phyloP scores from a whole-genome alignment of 2,888 invertebrate genomes.

The Drosophila meridiana region DNA sequence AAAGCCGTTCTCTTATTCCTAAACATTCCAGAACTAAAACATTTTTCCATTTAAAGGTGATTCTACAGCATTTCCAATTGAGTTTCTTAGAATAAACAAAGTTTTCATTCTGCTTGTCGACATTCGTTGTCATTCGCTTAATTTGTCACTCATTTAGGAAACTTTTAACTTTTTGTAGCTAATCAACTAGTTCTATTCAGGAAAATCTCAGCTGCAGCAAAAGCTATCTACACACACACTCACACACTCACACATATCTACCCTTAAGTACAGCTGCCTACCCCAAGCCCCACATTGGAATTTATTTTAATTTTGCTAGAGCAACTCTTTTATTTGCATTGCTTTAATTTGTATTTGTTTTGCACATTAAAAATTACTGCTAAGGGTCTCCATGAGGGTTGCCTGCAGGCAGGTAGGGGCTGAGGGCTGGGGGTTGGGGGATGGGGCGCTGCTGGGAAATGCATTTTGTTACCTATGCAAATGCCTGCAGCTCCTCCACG shows the following conservation, averaged over 20 bases:
- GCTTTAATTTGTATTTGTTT: slow-evolving; percentile 73
- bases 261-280: neutral
- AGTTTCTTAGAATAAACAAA: neutral
- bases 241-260: neutral
- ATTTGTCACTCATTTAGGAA: slow-evolving; percentile 13
- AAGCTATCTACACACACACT: slow-evolving; percentile 13
- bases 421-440: neutral
- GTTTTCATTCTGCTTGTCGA: neutral
- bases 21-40: neutral
- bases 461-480: slow-evolving; percentile 43
- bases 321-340: slow-evolving; percentile 63
- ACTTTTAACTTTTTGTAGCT: slow-evolving; percentile 17
- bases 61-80: neutral
- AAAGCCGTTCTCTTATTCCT: neutral
- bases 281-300: slow-evolving; percentile 34
- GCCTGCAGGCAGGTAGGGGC: neutral
- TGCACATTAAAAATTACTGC: slow-evolving; percentile 64
- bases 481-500: slow-evolving; percentile 18
- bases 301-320: slow-evolving; percentile 60
- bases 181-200: slow-evolving; percentile 7
- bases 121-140: neutral
- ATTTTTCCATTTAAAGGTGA: neutral
- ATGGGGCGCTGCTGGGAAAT: slow-evolving; percentile 24
- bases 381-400: neutral
- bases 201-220: neutral